Conservation (phyloP, 2,888 invertebrate species). For the Homarus gammarus region DNA sequence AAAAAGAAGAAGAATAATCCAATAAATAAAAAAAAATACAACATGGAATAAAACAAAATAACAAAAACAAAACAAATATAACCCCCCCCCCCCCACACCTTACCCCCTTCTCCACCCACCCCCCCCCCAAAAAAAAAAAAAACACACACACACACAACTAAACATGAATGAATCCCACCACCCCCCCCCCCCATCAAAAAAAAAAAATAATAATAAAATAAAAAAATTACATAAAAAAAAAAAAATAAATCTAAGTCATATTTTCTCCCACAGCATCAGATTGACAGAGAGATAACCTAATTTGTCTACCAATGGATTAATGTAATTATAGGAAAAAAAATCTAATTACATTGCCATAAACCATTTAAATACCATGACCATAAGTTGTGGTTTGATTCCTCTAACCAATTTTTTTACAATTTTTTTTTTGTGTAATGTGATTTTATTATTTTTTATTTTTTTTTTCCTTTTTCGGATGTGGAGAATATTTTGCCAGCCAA, state of each 20-base stretch:
- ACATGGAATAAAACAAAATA: too few species aligned
- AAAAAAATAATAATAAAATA: slow-evolving; percentile 1
- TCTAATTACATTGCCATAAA: neutral
- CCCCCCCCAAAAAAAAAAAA: too few species aligned
- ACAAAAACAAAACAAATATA: too few species aligned
- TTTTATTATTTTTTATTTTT: neutral
- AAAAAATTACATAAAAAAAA: neutral
- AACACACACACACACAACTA: slow-evolving; percentile 3
- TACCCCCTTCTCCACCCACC: too few species aligned
- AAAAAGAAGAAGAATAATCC: too few species aligned
- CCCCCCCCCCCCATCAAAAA: too few species aligned
- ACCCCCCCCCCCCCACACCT: too few species aligned
- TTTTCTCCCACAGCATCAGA: slow-evolving; percentile 16
- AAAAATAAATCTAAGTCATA: neutral
- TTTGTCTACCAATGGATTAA: neutral
- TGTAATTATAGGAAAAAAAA: slow-evolving; percentile 16
- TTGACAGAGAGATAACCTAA: slow-evolving; percentile 20
- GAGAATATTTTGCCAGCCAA: neutral
- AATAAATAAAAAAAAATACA: too few species aligned
- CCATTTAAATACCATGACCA: neutral
- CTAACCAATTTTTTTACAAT: too few species aligned
- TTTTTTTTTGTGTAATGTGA: too few species aligned
- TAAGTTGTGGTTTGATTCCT: neutral
- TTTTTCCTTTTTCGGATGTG: neutral
- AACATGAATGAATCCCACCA: neutral